phyloP scores from a whole-genome alignment of 2,113 vertebrate species.

The Podarcis cretensis region DNA sequence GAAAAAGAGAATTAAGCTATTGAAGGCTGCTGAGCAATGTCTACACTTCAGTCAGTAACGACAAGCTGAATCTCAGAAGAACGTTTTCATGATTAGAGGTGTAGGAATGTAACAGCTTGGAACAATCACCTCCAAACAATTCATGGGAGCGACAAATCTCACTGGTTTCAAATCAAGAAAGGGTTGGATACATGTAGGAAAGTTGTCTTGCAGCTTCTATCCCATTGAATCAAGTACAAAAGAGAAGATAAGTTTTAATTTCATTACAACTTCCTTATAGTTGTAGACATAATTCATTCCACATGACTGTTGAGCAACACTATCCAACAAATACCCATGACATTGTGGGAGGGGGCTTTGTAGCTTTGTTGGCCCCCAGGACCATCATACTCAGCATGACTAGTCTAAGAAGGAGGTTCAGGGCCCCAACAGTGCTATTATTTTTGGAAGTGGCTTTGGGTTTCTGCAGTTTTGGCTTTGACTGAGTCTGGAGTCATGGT shows the following conservation, averaged over 20 bases:
- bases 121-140: neutral
- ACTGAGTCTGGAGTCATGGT: conserved; percentile 77
- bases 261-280: conserved; percentile 39
- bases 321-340: conserved; percentile 62
- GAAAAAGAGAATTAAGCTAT: neutral
- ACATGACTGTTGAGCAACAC: conserved; percentile 62
- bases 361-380: conserved; percentile 62
- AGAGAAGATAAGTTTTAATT: conserved; percentile 35
- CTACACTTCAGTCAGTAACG: neutral
- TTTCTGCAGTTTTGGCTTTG: conserved; percentile 80
- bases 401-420: conserved; percentile 68
- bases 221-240: neutral
- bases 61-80: neutral
- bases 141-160: neutral
- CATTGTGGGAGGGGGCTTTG: conserved; percentile 49
- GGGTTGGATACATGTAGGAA: neutral
- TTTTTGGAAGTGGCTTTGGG: conserved; percentile 79
- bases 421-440: conserved; percentile 76
- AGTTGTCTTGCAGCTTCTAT: neutral
- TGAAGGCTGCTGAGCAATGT: neutral
- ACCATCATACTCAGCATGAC: conserved; percentile 71
- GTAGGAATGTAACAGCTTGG: neutral
- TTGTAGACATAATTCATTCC: conserved; percentile 45
- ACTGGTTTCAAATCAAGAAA: neutral
- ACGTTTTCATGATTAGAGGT: neutral